Conservation (phyloP, 2,888 invertebrate species). For the Hypercompe scribonia region DNA sequence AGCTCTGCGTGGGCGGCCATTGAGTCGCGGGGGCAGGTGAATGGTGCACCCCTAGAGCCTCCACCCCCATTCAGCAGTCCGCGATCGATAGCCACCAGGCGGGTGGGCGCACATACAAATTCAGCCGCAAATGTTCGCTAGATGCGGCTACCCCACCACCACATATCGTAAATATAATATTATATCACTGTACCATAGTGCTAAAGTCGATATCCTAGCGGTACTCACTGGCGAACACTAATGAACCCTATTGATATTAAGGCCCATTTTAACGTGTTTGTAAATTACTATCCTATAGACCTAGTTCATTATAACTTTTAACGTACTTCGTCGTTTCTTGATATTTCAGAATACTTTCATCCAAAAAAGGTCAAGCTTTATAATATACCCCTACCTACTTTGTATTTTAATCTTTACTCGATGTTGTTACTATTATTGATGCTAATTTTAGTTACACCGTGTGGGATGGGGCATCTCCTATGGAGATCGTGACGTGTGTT, state of each 20-base stretch:
- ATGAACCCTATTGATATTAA: constrained; percentile 19
- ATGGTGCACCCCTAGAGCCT: constrained; percentile 70
- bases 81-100: constrained; percentile 74
- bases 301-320: not conserved
- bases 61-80: constrained; percentile 73
- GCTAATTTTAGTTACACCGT: constrained; percentile 19
- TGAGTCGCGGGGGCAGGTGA: constrained; percentile 83
- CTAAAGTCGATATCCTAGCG: constrained; percentile 42
- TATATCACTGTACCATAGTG: constrained; percentile 33
- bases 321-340: not conserved
- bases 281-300: not conserved
- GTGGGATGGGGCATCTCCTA: constrained; percentile 20
- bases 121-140: constrained; percentile 27
- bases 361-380: not conserved
- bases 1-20: constrained; percentile 81
- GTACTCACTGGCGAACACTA: constrained; percentile 28
- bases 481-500: constrained; percentile 18
- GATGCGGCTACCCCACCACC: constrained; percentile 40
- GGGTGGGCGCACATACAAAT: constrained; percentile 40
- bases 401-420: not conserved
- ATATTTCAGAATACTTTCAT: not conserved
- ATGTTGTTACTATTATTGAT: constrained; percentile 14
- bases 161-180: constrained; percentile 29
- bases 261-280: not conserved
- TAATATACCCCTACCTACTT: not conserved